Percentiles rank a stretch among this genome's conserved stretches.
Evolutionary conservation across 2,888 invertebrate species (phyloP).

Genomic region (Eupithecia exiguata): DNA sequence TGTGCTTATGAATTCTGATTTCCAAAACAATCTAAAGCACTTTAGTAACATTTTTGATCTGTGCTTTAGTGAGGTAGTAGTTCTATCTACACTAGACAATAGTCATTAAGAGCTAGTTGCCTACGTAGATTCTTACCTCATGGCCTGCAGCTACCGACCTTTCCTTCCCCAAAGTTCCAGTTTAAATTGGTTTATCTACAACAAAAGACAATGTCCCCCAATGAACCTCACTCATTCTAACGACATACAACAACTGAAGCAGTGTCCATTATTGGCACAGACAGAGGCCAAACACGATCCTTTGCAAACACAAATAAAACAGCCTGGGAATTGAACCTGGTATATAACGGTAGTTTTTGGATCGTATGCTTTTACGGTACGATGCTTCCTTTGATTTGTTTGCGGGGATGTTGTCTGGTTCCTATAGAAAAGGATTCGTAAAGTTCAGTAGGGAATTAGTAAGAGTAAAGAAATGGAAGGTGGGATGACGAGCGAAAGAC

Average conservation of each 20-base stretch:
- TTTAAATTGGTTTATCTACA: conserved; percentile 15
- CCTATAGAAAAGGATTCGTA: not conserved
- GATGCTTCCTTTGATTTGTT: conserved; percentile 15
- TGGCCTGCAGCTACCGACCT: not conserved
- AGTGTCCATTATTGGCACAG: conserved; percentile 67
- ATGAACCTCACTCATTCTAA: conserved; percentile 28
- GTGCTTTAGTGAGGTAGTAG: too few relatives aligned
- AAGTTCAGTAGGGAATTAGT: not conserved
- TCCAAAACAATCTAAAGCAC: not conserved
- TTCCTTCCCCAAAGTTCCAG: not conserved
- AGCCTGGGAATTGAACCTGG: conserved; percentile 58
- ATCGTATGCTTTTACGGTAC: conserved; percentile 13
- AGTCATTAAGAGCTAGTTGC: not conserved
- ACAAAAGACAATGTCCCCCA: conserved; percentile 25
- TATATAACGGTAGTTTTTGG: conserved; percentile 33
- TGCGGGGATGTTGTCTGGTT: conserved; percentile 3
- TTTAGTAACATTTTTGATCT: too few relatives aligned
- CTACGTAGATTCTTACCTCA: not conserved
- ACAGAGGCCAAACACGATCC: conserved; percentile 75
- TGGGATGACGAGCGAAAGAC: not conserved
- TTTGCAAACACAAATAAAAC: conserved; percentile 61
- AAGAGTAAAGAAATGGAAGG: not conserved
- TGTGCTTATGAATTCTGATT: not conserved
- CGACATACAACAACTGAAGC: conserved; percentile 34
- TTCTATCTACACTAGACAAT: not conserved